phyloP scores from a whole-genome alignment of 2,888 invertebrate genomes.

The Cryptops parisi region DNA sequence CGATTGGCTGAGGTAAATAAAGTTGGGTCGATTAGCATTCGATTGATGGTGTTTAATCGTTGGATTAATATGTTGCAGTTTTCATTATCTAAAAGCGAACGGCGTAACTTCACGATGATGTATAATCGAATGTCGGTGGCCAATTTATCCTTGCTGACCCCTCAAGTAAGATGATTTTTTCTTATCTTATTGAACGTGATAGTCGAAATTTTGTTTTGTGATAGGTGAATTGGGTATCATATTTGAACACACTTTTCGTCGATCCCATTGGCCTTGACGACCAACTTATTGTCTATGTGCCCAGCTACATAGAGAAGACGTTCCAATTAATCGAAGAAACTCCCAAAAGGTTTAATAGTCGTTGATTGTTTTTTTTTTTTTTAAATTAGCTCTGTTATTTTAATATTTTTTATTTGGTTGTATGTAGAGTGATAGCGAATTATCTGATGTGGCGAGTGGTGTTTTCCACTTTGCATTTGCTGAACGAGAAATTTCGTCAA shows the following conservation, averaged over 20 bases:
- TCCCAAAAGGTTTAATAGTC: constrained; percentile 43
- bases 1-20: too few species aligned
- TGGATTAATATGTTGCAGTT: too few species aligned
- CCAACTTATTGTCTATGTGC: constrained; percentile 68
- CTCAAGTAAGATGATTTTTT: constrained; percentile 14
- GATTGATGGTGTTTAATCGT: too few species aligned
- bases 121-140: constrained; percentile 81
- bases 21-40: too few species aligned
- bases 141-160: constrained; percentile 45
- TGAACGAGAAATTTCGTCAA: too few species aligned
- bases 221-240: constrained; percentile 50
- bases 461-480: too few species aligned
- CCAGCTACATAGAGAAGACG: constrained; percentile 57
- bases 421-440: too few species aligned
- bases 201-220: neutral
- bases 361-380: too few species aligned
- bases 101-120: constrained; percentile 72
- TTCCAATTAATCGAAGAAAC: constrained; percentile 44
- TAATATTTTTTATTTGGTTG: too few species aligned
- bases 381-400: too few species aligned
- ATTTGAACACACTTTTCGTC: too few species aligned
- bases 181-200: neutral
- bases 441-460: too few species aligned
- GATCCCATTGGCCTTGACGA: constrained; percentile 47
- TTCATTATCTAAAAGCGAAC: constrained; percentile 71